Evolutionary conservation across 2,113 vertebrate species (phyloP).

Genomic region (Vidua chalybeata): DNA sequence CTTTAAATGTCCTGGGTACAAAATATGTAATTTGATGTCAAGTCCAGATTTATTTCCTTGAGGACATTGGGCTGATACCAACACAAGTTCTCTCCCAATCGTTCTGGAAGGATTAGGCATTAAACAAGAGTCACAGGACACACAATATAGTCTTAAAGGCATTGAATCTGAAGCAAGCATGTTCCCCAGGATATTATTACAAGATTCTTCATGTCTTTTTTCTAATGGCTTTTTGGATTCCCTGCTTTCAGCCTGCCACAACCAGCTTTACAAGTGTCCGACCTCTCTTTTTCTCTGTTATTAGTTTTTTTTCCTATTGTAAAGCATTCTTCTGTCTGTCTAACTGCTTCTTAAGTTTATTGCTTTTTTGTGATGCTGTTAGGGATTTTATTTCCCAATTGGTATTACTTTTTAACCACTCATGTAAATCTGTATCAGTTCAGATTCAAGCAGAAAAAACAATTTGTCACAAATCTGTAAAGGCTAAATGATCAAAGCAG

Average conservation of each 20-base stretch:
- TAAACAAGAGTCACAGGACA: neutral
- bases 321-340: conserved; percentile 7
- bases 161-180: neutral
- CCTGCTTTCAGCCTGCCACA: neutral
- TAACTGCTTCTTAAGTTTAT: conserved; percentile 36
- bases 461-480: conserved; percentile 23
- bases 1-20: neutral
- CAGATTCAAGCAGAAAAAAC: conserved; percentile 43
- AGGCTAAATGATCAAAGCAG: conserved; percentile 47
- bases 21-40: conserved; percentile 4
- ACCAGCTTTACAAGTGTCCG: conserved; percentile 7
- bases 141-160: neutral
- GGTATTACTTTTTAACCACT: conserved; percentile 39
- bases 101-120: neutral
- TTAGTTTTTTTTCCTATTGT: neutral
- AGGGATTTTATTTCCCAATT: neutral
- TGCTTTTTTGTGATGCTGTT: neutral
- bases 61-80: neutral
- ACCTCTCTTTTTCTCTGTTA: neutral
- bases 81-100: neutral
- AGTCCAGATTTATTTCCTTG: conserved; percentile 36
- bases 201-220: conserved; percentile 20
- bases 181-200: conserved; percentile 30
- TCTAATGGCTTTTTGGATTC: conserved; percentile 9
- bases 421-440: conserved; percentile 59